These are phyloP conservation scores for Agapornis canus DNA, from an alignment of 2,797 vertebrate species.

Conservation along the genomic window DNA sequence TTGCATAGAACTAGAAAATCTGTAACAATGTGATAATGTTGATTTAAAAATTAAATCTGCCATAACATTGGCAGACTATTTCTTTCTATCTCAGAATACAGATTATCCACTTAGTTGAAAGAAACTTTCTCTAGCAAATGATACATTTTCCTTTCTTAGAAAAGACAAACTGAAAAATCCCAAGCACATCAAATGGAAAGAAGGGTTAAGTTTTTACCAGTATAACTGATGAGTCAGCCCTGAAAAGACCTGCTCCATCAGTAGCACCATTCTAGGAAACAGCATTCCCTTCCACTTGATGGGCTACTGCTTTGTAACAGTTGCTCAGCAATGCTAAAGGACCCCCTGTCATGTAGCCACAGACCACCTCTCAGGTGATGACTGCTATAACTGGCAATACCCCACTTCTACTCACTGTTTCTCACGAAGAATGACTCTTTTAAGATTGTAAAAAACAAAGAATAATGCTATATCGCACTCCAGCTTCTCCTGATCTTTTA, in stretches of 20 bases:
- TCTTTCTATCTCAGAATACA: neutral
- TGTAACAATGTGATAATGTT: constrained; percentile 4
- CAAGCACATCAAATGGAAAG: neutral
- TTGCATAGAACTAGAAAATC: constrained; percentile 2
- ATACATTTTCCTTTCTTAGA: neutral
- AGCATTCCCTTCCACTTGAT: neutral
- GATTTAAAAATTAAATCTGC: constrained; percentile 31
- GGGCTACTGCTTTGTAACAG: neutral
- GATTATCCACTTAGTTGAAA: neutral
- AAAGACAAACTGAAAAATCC: neutral
- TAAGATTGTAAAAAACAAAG: neutral
- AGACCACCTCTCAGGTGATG: neutral
- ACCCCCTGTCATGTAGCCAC: neutral
- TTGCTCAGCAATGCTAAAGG: neutral
- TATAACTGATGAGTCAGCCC: neutral
- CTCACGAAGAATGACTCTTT: neutral
- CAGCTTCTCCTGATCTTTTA: neutral
- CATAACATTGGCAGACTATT: neutral
- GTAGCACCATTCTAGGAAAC: neutral
- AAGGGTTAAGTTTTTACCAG: neutral
- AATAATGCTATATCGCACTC: neutral
- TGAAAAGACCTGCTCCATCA: neutral
- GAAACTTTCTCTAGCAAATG: neutral
- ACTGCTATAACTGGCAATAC: neutral
- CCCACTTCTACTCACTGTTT: neutral